A percentile compares a stretch with the other conserved stretches of the same genome.
phyloP scores from a whole-genome alignment of 2,797 vertebrate species.

The Pseudocheirus occidentalis region DNA sequence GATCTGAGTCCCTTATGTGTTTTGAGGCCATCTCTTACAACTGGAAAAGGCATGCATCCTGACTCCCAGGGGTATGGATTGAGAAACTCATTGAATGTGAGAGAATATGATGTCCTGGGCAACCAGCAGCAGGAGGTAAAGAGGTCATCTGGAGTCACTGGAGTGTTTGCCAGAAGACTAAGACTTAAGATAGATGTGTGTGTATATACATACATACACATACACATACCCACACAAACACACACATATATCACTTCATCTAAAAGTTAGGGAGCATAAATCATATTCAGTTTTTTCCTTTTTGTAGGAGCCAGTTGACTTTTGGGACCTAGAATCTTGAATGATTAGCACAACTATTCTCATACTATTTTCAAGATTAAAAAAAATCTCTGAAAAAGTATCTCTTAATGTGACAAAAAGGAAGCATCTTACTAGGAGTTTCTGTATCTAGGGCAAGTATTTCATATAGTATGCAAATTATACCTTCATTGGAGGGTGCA shows the following conservation, averaged over 20 bases:
- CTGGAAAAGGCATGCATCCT: not conserved
- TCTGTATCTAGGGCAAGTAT: not conserved
- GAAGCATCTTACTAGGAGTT: not conserved
- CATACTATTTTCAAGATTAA: not conserved
- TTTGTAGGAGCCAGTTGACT: not conserved
- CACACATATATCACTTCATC: not conserved
- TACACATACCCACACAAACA: too few species aligned
- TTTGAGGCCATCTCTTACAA: not conserved
- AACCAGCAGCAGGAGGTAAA: not conserved
- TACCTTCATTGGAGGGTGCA: not conserved
- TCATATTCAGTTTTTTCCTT: not conserved
- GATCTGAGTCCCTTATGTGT: not conserved
- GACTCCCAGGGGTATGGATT: not conserved
- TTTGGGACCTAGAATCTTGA: not conserved
- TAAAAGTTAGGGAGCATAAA: not conserved
- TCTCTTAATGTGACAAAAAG: not conserved
- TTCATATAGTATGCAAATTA: not conserved
- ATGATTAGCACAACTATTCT: not conserved
- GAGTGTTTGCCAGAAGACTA: not conserved
- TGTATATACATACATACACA: too few species aligned
- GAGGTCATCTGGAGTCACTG: not conserved
- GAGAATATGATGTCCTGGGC: not conserved
- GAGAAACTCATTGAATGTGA: not conserved
- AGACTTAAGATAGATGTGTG: not conserved
- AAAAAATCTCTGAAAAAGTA: not conserved